Base-by-base conservation (phyloP, 2,888 invertebrate genomes). In the Carterocephalus palaemon region DNA sequence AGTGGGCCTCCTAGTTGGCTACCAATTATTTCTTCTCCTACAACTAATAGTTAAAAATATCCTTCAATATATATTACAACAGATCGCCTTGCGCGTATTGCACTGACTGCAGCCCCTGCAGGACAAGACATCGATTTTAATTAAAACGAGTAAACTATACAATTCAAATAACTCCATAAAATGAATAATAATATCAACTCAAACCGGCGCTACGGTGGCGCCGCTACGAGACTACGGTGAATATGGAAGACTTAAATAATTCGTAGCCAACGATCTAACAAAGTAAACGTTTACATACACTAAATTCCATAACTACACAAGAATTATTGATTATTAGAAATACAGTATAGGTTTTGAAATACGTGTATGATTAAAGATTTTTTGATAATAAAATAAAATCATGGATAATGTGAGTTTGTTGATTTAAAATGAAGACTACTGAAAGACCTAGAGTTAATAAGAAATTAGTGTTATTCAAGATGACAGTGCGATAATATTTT, bases 191-290 rank as follows among this genome's bases (percentile, higher is more conserved):
- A 49, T 45, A 49, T 51, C 29, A 56, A 57, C 41, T 49, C 43
- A 57, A 54, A 47, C 41, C 28, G 39, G 17, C 12, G 8, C 17
- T 33, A 32, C 7, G 10, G 7, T 19, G 24, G 4, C 20, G 33
- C 17, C 17, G 17, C 19, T 31, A 17, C 9, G 12, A 50, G 46
- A 60, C 69, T 75, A 78, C 69, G 53, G 63, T 61, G 62, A 67
- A 66, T 71, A 76, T 85, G 85, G 85, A 86, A 86, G 85, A 86
- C 85, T 65, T 68, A 80, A 84, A 84, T 85, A 85, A 86, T 85
- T 84, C 75, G 85, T 85, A 86, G 84, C 85, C 85, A 86, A 86
- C 85, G 66, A 63, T 64, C 64, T 73, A 74, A 60, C 57, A 77
- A 75, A 67, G 70, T 71, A 74, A 74, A 51, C 50, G 55, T 65